Conservation (phyloP, 2,113 vertebrate species). For the Pavo muticus region DNA sequence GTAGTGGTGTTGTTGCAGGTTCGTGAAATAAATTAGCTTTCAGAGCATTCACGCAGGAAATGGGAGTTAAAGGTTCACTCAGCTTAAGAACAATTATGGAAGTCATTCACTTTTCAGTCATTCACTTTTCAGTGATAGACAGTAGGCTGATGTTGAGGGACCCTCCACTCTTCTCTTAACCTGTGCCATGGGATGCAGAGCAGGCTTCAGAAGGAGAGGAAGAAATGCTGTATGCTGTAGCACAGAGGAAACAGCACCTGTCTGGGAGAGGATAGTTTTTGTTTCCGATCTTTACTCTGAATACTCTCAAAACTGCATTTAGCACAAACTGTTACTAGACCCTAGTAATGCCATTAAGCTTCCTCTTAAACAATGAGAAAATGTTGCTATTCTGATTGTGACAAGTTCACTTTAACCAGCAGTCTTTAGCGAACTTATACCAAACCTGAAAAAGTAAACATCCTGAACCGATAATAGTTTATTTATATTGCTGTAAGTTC, state of each 20-base stretch:
- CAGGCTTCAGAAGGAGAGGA: not conserved
- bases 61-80: not conserved
- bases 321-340: not conserved
- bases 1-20: not conserved
- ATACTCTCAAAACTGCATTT: not conserved
- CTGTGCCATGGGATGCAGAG: not conserved
- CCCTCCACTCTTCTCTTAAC: not conserved
- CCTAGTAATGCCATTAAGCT: not conserved
- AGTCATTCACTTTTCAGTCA: not conserved
- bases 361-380: not conserved
- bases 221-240: not conserved
- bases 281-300: not conserved
- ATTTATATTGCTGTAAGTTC: not conserved
- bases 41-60: not conserved
- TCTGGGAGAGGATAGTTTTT: not conserved
- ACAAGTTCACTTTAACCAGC: not conserved
- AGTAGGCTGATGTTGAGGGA: not conserved
- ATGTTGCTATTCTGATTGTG: not conserved
- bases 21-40: not conserved
- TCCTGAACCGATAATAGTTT: not conserved
- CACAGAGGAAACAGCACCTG: not conserved
- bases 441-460: not conserved
- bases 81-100: not conserved
- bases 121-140: not conserved
- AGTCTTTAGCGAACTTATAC: not conserved